phyloP scores from a whole-genome alignment of 2,888 invertebrate species.

The Melieria picta region DNA sequence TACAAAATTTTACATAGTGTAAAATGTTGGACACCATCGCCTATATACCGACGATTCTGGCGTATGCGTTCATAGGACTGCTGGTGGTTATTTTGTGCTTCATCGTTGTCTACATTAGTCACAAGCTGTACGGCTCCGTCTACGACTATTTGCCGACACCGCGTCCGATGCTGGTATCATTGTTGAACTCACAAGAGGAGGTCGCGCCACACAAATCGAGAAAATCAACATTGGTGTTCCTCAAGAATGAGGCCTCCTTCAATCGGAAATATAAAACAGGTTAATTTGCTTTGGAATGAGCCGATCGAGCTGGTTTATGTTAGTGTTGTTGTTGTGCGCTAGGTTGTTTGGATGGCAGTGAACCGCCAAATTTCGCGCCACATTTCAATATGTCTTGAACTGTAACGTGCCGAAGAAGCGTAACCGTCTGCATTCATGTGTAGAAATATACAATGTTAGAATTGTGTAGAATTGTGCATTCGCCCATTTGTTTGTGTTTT shows the following conservation, averaged over 20 bases:
- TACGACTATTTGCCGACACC: constrained; percentile 59
- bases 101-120: constrained; percentile 61
- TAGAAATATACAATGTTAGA: too few species aligned
- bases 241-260: neutral
- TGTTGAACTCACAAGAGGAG: neutral
- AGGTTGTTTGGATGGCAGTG: too few species aligned
- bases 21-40: constrained; percentile 59
- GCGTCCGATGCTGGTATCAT: constrained; percentile 30
- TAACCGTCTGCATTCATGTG: too few species aligned
- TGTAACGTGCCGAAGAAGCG: too few species aligned
- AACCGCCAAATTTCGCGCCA: too few species aligned
- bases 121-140: constrained; percentile 60
- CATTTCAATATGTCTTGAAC: too few species aligned
- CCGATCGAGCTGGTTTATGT: too few species aligned
- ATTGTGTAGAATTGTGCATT: too few species aligned
- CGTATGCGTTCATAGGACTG: constrained; percentile 60
- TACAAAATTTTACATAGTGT: constrained; percentile 12
- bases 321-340: too few species aligned
- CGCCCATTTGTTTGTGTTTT: too few species aligned
- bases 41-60: constrained; percentile 62
- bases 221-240: neutral
- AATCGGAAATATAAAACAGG: constrained; percentile 46
- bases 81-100: constrained; percentile 61
- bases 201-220: neutral
- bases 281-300: constrained; percentile 31